phyloP scores from a whole-genome alignment of 2,797 vertebrate species.

The Triplophysa yarkandensis region DNA sequence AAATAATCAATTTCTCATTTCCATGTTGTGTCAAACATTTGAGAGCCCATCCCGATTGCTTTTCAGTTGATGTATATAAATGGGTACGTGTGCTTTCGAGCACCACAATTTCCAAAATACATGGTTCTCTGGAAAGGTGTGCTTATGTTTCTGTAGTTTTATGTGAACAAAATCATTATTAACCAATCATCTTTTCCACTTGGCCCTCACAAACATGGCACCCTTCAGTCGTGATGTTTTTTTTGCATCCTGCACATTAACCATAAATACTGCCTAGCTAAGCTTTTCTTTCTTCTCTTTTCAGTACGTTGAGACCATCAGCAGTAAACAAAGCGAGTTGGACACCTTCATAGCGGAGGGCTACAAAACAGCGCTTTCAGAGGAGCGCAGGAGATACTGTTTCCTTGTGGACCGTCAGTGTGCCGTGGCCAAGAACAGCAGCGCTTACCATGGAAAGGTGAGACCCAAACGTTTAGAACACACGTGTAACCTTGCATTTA shows the following conservation, averaged over 20 bases:
- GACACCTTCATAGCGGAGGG: slow-evolving; percentile 91
- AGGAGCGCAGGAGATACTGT: slow-evolving; percentile 94
- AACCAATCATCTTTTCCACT: no score
- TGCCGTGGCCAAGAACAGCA: slow-evolving; percentile 90
- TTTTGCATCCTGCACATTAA: background rate
- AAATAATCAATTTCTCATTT: background rate
- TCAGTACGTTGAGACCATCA: slow-evolving; percentile 94
- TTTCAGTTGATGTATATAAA: no score
- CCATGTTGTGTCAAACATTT: no score
- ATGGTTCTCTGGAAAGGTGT: no score
- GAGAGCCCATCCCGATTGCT: no score
- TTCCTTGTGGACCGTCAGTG: slow-evolving; percentile 98
- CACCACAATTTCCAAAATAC: no score
- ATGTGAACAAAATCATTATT: background rate
- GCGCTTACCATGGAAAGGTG: slow-evolving; percentile 94
- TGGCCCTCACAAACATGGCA: background rate
- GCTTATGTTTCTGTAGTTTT: no score
- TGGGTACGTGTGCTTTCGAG: no score
- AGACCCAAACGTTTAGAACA: slow-evolving; percentile 48
- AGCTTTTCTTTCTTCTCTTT: background rate
- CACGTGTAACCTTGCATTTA: background rate
- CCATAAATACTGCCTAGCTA: background rate
- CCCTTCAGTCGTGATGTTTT: background rate
- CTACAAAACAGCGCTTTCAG: slow-evolving; percentile 92
- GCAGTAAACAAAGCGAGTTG: slow-evolving; percentile 92